Percentiles rank a stretch among this genome's conserved stretches.
phyloP scores from a whole-genome alignment of 2,888 invertebrate species.

The Helicoverpa assulta region DNA sequence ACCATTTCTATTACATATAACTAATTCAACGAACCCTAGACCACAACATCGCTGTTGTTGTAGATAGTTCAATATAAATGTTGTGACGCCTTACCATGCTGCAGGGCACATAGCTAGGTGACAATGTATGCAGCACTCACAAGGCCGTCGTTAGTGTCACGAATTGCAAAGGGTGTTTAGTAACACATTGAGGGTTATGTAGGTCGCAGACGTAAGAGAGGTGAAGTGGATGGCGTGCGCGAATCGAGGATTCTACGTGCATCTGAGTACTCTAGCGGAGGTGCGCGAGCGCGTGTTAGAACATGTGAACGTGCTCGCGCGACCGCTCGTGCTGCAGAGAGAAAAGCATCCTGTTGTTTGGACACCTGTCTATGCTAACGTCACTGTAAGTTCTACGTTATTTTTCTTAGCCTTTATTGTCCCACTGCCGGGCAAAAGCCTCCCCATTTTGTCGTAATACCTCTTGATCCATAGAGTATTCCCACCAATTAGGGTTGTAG shows the following conservation, averaged over 20 bases:
- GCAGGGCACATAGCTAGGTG: conserved; percentile 58
- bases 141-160: conserved; percentile 20
- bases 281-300: conserved; percentile 99
- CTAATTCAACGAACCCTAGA: conserved; percentile 1
- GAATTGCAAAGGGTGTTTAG: conserved; percentile 28
- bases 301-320: conserved; percentile 98
- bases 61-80: conserved; percentile 40
- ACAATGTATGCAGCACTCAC: conserved; percentile 54
- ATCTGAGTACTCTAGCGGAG: conserved; percentile 98
- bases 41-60: conserved; percentile 25
- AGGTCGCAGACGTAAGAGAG: conserved; percentile 96
- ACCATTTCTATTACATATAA: conserved; percentile 8
- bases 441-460: no score
- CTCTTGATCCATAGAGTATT: no score
- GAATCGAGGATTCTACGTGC: conserved; percentile 98
- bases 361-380: conserved; percentile 99
- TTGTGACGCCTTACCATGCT: conserved; percentile 37
- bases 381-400: conserved; percentile 91
- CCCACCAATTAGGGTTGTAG: no score
- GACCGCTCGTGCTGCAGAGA: conserved; percentile 97
- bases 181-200: conserved; percentile 62
- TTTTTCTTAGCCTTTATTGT: no score
- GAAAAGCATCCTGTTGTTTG: conserved; percentile 97
- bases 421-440: no score
- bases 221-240: conserved; percentile 99